phyloP scores from a whole-genome alignment of 1,140 invertebrate species.

The Bathynomus jamesi region DNA sequence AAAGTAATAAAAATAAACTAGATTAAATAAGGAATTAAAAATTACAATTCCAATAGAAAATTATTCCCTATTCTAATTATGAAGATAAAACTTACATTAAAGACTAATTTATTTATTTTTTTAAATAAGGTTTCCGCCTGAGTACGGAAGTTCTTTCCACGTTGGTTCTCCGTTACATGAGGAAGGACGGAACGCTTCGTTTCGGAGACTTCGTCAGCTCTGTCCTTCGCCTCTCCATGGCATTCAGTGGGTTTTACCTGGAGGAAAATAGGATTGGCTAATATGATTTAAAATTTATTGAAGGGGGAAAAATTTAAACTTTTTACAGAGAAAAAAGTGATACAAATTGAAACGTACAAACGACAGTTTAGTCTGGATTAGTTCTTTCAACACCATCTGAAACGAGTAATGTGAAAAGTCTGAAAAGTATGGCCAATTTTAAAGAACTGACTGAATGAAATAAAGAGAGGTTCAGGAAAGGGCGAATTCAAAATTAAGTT shows the following conservation, averaged over 20 bases:
- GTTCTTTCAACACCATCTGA: background rate
- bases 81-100: too few species aligned
- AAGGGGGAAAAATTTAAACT: background rate
- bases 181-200: constrained; percentile 83
- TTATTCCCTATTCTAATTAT: too few species aligned
- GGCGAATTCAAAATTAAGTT: too few species aligned
- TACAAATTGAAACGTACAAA: background rate
- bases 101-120: too few species aligned
- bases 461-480: too few species aligned
- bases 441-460: too few species aligned
- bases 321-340: background rate
- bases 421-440: background rate
- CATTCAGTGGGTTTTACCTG: constrained; percentile 62
- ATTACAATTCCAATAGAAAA: too few species aligned
- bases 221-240: constrained; percentile 75
- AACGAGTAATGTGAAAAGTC: background rate
- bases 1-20: too few species aligned
- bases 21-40: too few species aligned
- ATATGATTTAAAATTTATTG: background rate
- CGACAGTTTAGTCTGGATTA: background rate
- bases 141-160: constrained; percentile 45
- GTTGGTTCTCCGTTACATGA: constrained; percentile 76
- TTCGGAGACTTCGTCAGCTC: constrained; percentile 88
- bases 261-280: constrained; percentile 11
- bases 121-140: constrained; percentile 66